Conservation (phyloP, 1,140 invertebrate genomes). For the Dysdera silvatica region DNA sequence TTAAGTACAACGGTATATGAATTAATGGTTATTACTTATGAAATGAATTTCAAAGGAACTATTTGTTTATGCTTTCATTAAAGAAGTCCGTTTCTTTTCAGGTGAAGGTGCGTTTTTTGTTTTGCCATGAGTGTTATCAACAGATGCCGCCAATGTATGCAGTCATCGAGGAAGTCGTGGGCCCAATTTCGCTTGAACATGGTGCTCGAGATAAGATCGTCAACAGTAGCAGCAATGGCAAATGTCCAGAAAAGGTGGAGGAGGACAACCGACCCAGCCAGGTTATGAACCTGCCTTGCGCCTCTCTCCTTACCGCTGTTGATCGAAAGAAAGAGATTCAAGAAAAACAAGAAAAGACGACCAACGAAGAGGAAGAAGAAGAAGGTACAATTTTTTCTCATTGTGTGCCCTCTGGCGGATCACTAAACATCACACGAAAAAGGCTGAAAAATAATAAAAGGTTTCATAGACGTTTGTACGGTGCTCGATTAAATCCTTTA, state of each 20-base stretch:
- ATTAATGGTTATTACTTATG: too few relatives aligned
- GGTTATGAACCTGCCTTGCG: not conserved
- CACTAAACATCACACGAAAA: not conserved
- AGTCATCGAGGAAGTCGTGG: slow-evolving; percentile 41
- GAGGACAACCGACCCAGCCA: not conserved
- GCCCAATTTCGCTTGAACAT: too few relatives aligned
- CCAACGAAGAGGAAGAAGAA: not conserved
- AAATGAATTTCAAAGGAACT: too few relatives aligned
- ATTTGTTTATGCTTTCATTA: too few relatives aligned
- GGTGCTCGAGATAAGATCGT: too few relatives aligned
- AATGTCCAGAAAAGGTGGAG: not conserved
- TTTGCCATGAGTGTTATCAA: too few relatives aligned
- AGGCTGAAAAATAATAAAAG: not conserved
- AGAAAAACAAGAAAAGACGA: not conserved
- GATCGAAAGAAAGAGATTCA: not conserved
- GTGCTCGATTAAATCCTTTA: not conserved
- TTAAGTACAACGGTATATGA: too few relatives aligned
- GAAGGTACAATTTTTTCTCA: not conserved
- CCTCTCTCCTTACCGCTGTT: not conserved
- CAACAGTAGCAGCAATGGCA: slow-evolving; percentile 5
- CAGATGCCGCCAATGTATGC: slow-evolving; percentile 46
- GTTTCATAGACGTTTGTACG: slow-evolving; percentile 1
- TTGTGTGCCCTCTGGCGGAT: not conserved
- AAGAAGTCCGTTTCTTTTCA: too few relatives aligned
- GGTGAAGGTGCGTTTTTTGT: too few relatives aligned